A percentile compares a stretch with the other conserved stretches of the same genome.
phyloP scores from a whole-genome alignment of 2,113 vertebrate species.

The Thunnus thynnus region DNA sequence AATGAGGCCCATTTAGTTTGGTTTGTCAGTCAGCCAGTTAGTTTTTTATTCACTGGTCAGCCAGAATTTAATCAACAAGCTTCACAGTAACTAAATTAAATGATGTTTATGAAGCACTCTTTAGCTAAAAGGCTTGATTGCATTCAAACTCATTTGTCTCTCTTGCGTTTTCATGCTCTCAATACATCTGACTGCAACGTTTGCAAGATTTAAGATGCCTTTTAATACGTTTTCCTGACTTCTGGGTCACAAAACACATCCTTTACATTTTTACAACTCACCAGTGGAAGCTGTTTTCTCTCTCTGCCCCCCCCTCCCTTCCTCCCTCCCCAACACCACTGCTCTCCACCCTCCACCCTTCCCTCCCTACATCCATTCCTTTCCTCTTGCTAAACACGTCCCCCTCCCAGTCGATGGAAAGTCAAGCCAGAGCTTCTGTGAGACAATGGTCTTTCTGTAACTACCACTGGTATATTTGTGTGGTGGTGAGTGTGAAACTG shows the following conservation, averaged over 20 bases:
- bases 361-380: slow-evolving; percentile 54
- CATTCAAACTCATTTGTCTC: background rate
- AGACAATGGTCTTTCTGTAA: slow-evolving; percentile 85
- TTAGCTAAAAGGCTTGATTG: too few species aligned
- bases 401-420: slow-evolving; percentile 77
- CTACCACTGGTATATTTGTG: slow-evolving; percentile 10
- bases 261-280: slow-evolving; percentile 18
- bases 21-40: too few species aligned
- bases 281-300: slow-evolving; percentile 29
- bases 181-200: background rate
- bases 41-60: too few species aligned
- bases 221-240: background rate
- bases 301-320: background rate
- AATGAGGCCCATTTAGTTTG: too few species aligned
- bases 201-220: background rate
- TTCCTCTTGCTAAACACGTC: slow-evolving; percentile 66
- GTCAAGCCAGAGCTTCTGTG: slow-evolving; percentile 60
- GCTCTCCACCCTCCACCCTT: background rate
- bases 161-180: background rate
- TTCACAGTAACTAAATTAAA: too few species aligned
- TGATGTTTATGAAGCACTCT: too few species aligned
- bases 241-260: slow-evolving; percentile 29
- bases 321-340: too few species aligned
- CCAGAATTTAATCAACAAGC: too few species aligned
- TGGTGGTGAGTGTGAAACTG: background rate